phyloP scores from a whole-genome alignment of 2,797 vertebrate species.

The Clangula hyemalis region DNA sequence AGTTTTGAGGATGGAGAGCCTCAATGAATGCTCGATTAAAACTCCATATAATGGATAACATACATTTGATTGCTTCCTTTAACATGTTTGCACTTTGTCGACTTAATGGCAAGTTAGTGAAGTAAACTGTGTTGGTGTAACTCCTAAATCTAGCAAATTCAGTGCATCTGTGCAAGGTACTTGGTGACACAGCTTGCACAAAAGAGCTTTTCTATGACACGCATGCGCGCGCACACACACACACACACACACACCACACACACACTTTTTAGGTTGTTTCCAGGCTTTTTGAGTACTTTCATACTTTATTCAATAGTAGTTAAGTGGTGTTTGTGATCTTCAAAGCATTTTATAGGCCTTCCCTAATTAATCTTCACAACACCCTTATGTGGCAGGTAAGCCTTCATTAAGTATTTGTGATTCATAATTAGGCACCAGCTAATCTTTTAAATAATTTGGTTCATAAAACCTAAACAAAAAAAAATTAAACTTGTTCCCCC shows the following conservation, averaged over 20 bases:
- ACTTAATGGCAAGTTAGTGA: background rate
- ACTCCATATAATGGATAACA: background rate
- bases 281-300: background rate
- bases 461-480: constrained; percentile 31
- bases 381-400: background rate
- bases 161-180: background rate
- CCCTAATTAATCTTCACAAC: constrained; percentile 33
- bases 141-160: background rate
- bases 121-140: background rate
- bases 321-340: constrained; percentile 1
- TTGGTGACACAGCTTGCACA: background rate
- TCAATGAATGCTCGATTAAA: background rate
- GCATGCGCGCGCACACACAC: too few relatives aligned
- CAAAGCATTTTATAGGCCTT: constrained; percentile 42
- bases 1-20: background rate
- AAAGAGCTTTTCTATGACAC: background rate
- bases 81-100: background rate
- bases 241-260: background rate
- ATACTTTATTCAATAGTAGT: background rate
- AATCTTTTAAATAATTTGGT: constrained; percentile 68
- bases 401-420: constrained; percentile 17
- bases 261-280: background rate
- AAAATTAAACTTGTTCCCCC: background rate
- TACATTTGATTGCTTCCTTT: background rate
- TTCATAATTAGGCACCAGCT: constrained; percentile 47